These are phyloP conservation scores for Platyrinchus mystaceus DNA, from an alignment of 2,797 vertebrate species.

Conservation along the genomic window DNA sequence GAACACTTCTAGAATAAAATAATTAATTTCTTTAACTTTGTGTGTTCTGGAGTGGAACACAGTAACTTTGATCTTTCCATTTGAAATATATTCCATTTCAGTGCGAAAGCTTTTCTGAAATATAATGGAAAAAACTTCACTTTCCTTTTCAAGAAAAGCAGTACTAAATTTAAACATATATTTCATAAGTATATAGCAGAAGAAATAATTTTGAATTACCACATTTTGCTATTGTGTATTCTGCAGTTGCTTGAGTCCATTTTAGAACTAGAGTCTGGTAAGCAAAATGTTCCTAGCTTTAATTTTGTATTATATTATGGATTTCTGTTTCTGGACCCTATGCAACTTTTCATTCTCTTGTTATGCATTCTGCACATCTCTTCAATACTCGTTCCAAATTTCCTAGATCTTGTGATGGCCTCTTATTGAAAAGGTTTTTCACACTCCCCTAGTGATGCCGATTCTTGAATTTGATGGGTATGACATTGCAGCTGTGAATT, in stretches of 20 bases:
- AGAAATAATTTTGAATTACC: slow-evolving; percentile 22
- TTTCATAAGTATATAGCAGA: background rate
- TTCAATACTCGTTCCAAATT: background rate
- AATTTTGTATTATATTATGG: background rate
- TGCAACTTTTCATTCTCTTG: background rate
- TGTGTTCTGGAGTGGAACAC: background rate
- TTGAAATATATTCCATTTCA: slow-evolving; percentile 20
- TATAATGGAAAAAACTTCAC: background rate
- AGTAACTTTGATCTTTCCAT: slow-evolving; percentile 1
- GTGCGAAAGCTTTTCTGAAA: slow-evolving; percentile 17
- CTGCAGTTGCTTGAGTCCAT: background rate
- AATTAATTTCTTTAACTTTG: background rate
- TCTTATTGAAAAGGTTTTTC: background rate
- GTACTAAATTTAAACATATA: slow-evolving; percentile 9
- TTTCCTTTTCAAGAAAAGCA: slow-evolving; percentile 11
- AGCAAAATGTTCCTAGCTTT: background rate
- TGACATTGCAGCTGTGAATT: slow-evolving; percentile 3
- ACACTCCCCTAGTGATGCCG: background rate
- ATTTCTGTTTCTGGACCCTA: background rate
- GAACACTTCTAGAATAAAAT: background rate
- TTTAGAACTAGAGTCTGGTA: background rate
- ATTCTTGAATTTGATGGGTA: background rate
- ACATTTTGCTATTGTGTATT: background rate
- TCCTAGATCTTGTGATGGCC: background rate
- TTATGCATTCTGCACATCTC: background rate